Evolutionary conservation across 2,113 vertebrate genomes (phyloP).

Genomic region (Upupa epops): DNA sequence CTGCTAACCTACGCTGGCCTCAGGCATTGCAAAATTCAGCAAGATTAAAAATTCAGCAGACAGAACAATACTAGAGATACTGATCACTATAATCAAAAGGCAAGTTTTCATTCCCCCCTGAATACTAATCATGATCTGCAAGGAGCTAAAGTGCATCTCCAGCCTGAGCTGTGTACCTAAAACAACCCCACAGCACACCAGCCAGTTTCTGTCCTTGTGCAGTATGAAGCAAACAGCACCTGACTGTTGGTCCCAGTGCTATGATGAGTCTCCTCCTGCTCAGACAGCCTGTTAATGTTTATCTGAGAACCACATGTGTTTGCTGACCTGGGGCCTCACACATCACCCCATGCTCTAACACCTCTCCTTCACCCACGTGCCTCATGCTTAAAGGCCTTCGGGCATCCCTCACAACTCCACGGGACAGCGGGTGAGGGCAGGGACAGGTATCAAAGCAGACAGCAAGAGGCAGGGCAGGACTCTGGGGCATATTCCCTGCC

Average conservation of each 20-base stretch:
- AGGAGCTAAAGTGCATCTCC: accelerated
- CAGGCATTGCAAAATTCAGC: accelerated
- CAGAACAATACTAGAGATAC: accelerated
- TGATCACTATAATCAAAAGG: not conserved
- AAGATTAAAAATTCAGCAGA: not conserved
- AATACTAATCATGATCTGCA: not conserved
- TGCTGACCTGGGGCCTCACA: not conserved
- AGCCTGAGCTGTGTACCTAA: accelerated
- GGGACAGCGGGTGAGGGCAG: not conserved
- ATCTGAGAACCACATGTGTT: not conserved
- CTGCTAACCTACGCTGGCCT: not conserved
- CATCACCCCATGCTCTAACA: not conserved
- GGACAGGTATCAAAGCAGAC: not conserved
- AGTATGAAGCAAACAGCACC: not conserved
- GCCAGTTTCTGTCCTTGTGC: not conserved
- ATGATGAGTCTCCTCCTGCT: not conserved
- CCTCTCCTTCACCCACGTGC: not conserved
- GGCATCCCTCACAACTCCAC: not conserved
- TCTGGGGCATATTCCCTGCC: not conserved
- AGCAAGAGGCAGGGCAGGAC: not conserved
- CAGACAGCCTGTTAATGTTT: not conserved
- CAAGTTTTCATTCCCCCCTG: not conserved
- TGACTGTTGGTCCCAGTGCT: not conserved
- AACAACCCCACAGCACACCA: accelerated
- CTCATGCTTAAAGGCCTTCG: accelerated